Evolutionary conservation across 2,113 vertebrate genomes (phyloP).

Genomic region (Tympanuchus pallidicinctus): DNA sequence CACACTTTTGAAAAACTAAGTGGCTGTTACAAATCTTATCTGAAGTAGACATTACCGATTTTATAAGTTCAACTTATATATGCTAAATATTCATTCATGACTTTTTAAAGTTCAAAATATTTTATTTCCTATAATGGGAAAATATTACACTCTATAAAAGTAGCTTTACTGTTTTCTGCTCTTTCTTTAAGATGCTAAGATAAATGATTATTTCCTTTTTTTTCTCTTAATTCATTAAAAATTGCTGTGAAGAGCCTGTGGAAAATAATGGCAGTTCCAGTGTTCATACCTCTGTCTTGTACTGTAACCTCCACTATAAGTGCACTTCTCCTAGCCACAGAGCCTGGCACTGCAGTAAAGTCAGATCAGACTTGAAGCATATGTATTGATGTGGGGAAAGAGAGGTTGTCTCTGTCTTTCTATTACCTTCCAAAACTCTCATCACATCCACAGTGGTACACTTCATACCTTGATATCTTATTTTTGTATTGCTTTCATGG

Average conservation of each 20-base stretch:
- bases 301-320: not conserved
- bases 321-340: not conserved
- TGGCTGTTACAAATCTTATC: not conserved
- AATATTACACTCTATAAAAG: slow-evolving; percentile 67
- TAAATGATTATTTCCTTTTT: slow-evolving; percentile 20
- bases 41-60: not conserved
- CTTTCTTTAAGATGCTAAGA: slow-evolving; percentile 52
- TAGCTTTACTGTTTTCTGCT: slow-evolving; percentile 42
- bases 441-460: not conserved
- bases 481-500: fast-evolving
- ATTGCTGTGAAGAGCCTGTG: not conserved
- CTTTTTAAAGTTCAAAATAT: slow-evolving; percentile 75
- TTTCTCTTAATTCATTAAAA: not conserved
- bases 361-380: not conserved
- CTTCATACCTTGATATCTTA: not conserved
- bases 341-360: not conserved
- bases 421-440: not conserved
- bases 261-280: not conserved
- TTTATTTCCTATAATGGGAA: slow-evolving; percentile 61
- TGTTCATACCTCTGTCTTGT: not conserved
- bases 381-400: not conserved
- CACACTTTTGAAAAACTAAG: not conserved
- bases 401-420: not conserved
- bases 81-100: slow-evolving; percentile 66
- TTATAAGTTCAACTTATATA: slow-evolving; percentile 4